Conservation (phyloP, 2,113 vertebrate genomes). For the Antigone vipio region DNA sequence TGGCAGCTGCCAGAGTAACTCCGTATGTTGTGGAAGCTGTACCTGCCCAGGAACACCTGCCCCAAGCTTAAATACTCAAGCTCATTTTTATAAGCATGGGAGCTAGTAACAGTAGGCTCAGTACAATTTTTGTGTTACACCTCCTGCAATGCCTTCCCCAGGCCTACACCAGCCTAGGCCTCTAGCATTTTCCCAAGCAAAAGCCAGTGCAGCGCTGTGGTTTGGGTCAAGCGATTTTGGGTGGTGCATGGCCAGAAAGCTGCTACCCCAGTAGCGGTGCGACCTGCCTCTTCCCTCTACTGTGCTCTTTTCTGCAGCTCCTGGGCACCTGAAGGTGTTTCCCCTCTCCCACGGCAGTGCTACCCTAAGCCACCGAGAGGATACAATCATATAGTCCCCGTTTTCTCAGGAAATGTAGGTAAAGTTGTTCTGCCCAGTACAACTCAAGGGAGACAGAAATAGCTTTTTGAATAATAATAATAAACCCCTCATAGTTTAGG, state of each 20-base stretch:
- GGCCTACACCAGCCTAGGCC: not conserved
- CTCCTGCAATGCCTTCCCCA: accelerated
- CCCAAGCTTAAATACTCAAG: not conserved
- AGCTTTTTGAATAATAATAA: not conserved
- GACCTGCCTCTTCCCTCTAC: not conserved
- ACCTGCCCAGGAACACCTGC: not conserved
- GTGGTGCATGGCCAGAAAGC: not conserved
- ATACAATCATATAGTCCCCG: accelerated
- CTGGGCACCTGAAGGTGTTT: not conserved
- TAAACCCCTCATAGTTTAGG: not conserved
- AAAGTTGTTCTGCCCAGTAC: not conserved
- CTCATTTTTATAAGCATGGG: not conserved
- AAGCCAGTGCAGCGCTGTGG: not conserved
- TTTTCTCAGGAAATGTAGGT: not conserved
- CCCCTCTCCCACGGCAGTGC: not conserved
- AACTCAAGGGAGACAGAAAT: not conserved
- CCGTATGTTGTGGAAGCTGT: accelerated
- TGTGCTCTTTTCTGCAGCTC: not conserved
- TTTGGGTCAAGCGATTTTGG: not conserved
- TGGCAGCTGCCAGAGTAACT: not conserved
- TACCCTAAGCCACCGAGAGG: not conserved
- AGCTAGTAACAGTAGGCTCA: no score
- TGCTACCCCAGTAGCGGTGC: accelerated
- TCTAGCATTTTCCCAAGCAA: not conserved
- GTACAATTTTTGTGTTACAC: not conserved